A percentile compares a stretch with the other conserved stretches of the same genome.
Conservation (phyloP, 1,140 invertebrate species). For the Neodiprion lecontei region DNA sequence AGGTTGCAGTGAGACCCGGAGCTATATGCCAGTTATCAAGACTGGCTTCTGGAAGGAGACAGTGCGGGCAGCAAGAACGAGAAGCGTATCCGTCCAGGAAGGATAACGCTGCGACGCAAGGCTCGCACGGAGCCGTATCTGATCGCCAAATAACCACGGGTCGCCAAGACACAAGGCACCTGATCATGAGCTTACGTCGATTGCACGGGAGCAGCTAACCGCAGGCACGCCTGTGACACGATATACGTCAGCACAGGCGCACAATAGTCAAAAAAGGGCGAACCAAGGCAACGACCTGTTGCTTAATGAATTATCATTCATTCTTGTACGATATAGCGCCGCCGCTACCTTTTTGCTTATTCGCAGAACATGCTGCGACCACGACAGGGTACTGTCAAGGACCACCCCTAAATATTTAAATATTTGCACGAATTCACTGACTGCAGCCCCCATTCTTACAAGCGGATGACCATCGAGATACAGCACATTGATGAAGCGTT, state of each 20-base stretch:
- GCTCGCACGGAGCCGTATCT: background rate
- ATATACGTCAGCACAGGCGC: background rate
- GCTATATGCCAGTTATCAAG: background rate
- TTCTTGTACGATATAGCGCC: background rate
- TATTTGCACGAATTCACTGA: background rate
- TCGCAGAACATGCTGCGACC: background rate
- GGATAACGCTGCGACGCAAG: background rate
- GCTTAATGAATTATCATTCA: background rate
- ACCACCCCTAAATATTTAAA: background rate
- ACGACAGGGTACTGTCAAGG: constrained; percentile 7
- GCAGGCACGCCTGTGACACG: background rate
- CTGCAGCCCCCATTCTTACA: background rate
- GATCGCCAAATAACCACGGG: background rate
- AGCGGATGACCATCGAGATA: background rate
- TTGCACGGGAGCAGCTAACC: background rate
- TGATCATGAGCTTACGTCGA: background rate
- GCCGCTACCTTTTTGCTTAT: background rate
- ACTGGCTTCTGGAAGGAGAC: constrained; percentile 3
- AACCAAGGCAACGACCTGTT: background rate
- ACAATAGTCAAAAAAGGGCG: background rate
- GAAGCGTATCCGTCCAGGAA: background rate
- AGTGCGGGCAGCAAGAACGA: background rate
- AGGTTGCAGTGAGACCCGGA: background rate
- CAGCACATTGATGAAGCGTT: background rate
- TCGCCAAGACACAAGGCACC: background rate